Evolutionary conservation across 2,888 invertebrate genomes (phyloP), one percentile per base, ranked within the genome.

Genomic region (Ophraella communa): DNA sequence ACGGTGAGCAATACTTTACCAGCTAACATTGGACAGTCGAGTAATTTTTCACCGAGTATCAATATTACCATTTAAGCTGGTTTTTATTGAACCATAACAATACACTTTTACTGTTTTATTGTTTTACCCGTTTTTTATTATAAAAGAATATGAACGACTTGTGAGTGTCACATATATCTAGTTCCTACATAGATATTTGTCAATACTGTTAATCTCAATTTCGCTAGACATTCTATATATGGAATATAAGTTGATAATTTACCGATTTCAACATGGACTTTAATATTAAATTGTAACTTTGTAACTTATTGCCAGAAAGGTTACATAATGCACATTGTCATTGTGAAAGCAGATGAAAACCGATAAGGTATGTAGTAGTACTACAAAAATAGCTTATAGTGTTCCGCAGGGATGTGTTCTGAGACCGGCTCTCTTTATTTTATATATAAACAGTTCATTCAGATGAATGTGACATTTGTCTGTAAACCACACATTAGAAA

Each of bases 181-280:
- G 20, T 35, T 39, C 24, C 35, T 24, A 54, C 39, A 54, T 35
- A 42, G 54, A 54, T 54, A 54, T 54, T 54, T 54, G 54, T 54
- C 54, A 54, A 23, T 39, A 35, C 14, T 27, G 49, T 51, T 23
- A 51, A 4, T 27, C 27, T 8, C 35, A 54, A 21, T 54, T 54
- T 54, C 23, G 23, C 35, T n/a, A 21, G 10, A 54, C 20, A n/a
- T 35, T 54, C 39, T 54, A 42, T 54, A 51, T 51, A 47, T 47
- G 47, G 47, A n/a, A 47, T 30, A 10, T 10, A 30, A 10, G 11
- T 24, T 30, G 30, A 10, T 30, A 10, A 3, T 30, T 8, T 11
- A 30, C 30, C 1, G 39, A 39, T 39, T 39, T 39, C 39, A 39
- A 39, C 39, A 39, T 39, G 1, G 7, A 7, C 17, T 39, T 7